Base-by-base conservation (phyloP, 2,888 invertebrate genomes). In the Odontocerum albicorne region DNA sequence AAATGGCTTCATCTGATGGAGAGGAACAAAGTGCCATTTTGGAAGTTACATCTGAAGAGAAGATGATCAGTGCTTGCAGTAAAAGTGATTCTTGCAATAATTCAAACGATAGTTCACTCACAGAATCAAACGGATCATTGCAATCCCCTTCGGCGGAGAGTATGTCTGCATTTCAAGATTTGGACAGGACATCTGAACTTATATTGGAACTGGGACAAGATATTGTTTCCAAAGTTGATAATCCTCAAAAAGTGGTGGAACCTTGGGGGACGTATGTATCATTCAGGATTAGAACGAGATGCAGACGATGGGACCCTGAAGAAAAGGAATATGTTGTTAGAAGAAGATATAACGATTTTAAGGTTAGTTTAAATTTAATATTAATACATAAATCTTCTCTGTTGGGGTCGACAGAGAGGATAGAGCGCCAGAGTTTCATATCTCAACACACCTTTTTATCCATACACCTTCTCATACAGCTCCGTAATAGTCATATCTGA, bases 211-310 rank as follows among this genome's bases (percentile, higher is more conserved):
- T 38, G 2, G 36, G 47, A 10, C 49, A 49, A 4, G 86, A 87
- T 66, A 68, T 87, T 12, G 82, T 82, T 67, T 81, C 86, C 2
- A 77, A 81, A 68, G 84, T 88, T 22, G 88, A 87, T 65, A 85
- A 82, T 70, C 87, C 87, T 4, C 86, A 87, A 64, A 87, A 87
- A 66, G 85, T 87, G 8, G 58, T 84, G 39, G 85, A 86, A 63
- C 83, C 85, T 0, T 73, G 87, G 64, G 88, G 87, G 66, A 86
- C 87, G 0, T 88, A 81, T 63, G 84, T 88, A 47, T 84, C 86
- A 40, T 88, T 86, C 65, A 73, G 85, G 45, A 79, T 87, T 27
- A 81, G 81, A n/a, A 84, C 85, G 1, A 84, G 81, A 71, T 85
- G 84, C 66, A 80, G 83, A 10, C 74, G 86, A 62, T 76, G 82